These are phyloP conservation scores for Macaria notata DNA, from an alignment of 2,888 invertebrate species.

Conservation along the genomic window DNA sequence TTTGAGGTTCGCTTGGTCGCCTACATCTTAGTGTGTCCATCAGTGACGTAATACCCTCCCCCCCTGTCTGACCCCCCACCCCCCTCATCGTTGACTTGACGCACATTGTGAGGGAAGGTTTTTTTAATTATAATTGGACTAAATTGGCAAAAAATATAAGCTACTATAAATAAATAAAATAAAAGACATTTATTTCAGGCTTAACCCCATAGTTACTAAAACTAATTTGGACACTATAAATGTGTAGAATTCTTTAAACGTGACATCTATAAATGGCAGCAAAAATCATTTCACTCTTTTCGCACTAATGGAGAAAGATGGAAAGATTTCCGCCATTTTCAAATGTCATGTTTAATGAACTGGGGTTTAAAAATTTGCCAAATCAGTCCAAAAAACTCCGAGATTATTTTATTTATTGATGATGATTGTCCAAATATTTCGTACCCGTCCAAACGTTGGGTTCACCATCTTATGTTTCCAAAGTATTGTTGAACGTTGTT, in stretches of 20 bases:
- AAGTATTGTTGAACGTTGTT: conserved; percentile 55
- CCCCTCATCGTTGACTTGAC: conserved; percentile 48
- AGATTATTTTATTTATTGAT: conserved; percentile 77
- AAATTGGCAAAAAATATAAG: conserved; percentile 47
- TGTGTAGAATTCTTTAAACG: too few species aligned
- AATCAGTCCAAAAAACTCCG: conserved; percentile 47
- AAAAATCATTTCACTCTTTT: too few species aligned
- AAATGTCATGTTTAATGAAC: too few species aligned
- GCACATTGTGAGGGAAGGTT: conserved; percentile 37
- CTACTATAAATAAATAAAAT: too few species aligned
- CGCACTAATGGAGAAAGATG: too few species aligned
- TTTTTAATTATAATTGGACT: conserved; percentile 25
- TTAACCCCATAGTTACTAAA: too few species aligned
- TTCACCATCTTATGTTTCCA: conserved; percentile 30
- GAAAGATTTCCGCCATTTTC: too few species aligned
- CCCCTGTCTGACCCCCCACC: conserved; percentile 36
- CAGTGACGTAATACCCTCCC: conserved; percentile 43
- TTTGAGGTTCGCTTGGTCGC: conserved; percentile 58
- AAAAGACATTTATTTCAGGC: too few species aligned
- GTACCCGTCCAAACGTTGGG: conserved; percentile 34
- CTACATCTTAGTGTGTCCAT: conserved; percentile 59
- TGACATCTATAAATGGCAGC: too few species aligned
- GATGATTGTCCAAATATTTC: conserved; percentile 36
- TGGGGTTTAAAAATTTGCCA: conserved; percentile 36
- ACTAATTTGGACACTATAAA: too few species aligned